Conservation (phyloP, 2,888 invertebrate genomes). For the Agrotis puta region DNA sequence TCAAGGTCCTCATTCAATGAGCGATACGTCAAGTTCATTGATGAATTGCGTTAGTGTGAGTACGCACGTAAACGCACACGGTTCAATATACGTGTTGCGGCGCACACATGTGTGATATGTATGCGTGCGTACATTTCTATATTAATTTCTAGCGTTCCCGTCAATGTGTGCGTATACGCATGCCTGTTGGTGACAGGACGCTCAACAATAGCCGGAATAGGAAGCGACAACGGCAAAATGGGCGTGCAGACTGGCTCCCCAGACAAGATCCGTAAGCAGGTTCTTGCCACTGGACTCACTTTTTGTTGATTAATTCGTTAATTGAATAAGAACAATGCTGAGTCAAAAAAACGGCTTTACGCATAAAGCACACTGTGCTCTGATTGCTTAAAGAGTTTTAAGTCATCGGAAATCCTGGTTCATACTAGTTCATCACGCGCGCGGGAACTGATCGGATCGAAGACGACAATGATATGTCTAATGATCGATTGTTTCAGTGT, state of each 20-base stretch:
- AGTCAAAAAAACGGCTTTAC: constrained; percentile 75
- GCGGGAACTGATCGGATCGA: constrained; percentile 33
- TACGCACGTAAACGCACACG: constrained; percentile 56
- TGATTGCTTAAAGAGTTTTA: constrained; percentile 69
- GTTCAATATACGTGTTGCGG: constrained; percentile 48
- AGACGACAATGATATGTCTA: constrained; percentile 45
- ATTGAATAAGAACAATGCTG: constrained; percentile 76
- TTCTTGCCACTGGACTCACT: constrained; percentile 78
- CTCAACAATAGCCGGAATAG: constrained; percentile 90
- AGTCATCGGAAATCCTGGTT: constrained; percentile 86
- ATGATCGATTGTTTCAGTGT: constrained; percentile 47
- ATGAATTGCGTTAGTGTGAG: constrained; percentile 74
- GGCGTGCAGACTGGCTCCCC: constrained; percentile 81
- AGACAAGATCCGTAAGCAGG: constrained; percentile 86
- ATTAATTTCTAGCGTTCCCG: constrained; percentile 64
- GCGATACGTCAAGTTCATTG: constrained; percentile 84
- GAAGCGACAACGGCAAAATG: constrained; percentile 86
- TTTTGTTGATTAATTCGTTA: constrained; percentile 79
- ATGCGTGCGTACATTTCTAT: constrained; percentile 63
- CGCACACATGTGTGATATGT: constrained; percentile 59
- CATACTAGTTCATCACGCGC: constrained; percentile 70
- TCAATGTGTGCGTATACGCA: constrained; percentile 76
- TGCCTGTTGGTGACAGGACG: constrained; percentile 84
- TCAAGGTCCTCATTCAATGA: constrained; percentile 85
- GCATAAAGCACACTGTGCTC: constrained; percentile 77